Evolutionary conservation across 1,140 invertebrate species (phyloP).

Genomic region (Aphaenogaster rudis): DNA sequence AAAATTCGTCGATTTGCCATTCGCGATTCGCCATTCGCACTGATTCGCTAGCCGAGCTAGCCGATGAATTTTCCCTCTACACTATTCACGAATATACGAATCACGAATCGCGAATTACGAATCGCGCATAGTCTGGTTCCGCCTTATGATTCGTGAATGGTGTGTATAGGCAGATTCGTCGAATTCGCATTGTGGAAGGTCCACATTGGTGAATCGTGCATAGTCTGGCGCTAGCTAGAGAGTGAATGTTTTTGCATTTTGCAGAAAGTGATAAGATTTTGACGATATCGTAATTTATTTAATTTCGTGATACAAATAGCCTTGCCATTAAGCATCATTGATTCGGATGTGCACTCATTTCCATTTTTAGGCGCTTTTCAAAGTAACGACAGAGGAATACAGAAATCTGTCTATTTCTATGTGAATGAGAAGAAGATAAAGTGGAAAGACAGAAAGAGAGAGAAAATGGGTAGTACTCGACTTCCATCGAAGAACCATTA

Average conservation of each 20-base stretch:
- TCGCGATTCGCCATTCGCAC: too few relatives aligned
- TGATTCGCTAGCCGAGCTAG: too few relatives aligned
- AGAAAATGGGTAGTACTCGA: constrained; percentile 39
- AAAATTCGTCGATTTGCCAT: too few relatives aligned
- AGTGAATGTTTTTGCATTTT: background rate
- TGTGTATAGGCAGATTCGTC: too few relatives aligned
- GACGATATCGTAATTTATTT: background rate
- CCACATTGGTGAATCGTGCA: too few relatives aligned
- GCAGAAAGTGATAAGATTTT: background rate
- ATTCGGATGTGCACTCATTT: constrained; percentile 79
- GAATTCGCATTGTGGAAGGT: too few relatives aligned
- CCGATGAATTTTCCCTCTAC: too few relatives aligned
- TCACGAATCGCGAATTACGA: too few relatives aligned
- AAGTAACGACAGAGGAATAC: constrained; percentile 77
- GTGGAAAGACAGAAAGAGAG: constrained; percentile 65
- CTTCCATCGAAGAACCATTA: constrained; percentile 44
- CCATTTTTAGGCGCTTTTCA: constrained; percentile 71
- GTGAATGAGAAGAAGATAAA: constrained; percentile 68
- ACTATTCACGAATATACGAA: too few relatives aligned
- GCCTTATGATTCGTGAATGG: too few relatives aligned
- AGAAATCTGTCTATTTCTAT: constrained; percentile 71
- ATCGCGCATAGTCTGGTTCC: too few relatives aligned
- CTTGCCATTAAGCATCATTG: constrained; percentile 82
- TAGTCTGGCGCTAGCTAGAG: background rate
- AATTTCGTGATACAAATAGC: constrained; percentile 57